Percentiles rank a stretch among this genome's conserved stretches.
Conservation (phyloP, 2,113 vertebrate genomes). For the Ptilonorhynchus violaceus region DNA sequence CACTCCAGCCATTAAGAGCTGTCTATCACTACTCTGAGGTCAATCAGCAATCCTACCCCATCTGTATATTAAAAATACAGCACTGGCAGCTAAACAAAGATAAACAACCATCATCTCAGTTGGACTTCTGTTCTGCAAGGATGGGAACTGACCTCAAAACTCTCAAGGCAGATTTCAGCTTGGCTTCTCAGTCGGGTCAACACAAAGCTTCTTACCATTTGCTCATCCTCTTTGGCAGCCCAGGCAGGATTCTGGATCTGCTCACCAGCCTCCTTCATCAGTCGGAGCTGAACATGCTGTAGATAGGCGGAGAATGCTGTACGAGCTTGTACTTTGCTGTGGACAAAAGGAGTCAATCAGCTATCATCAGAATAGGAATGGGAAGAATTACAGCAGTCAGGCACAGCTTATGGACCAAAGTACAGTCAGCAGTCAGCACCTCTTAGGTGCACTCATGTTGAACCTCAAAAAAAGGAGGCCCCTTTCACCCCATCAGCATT, state of each 20-base stretch:
- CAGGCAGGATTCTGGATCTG: slow-evolving; percentile 72
- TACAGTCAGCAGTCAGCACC: not conserved
- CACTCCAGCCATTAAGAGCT: not conserved
- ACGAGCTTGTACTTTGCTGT: slow-evolving; percentile 94
- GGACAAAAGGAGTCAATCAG: slow-evolving; percentile 5
- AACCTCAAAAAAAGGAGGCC: not conserved
- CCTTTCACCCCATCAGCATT: not conserved
- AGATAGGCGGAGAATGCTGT: slow-evolving; percentile 92
- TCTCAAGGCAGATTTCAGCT: not conserved
- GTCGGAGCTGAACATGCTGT: slow-evolving; percentile 86
- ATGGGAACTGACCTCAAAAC: not conserved
- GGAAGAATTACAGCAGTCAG: not conserved
- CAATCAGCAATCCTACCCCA: not conserved
- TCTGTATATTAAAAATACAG: not conserved
- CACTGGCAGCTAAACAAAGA: not conserved
- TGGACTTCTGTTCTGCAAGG: not conserved
- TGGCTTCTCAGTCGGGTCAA: not conserved
- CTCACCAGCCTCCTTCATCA: slow-evolving; percentile 79
- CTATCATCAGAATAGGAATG: not conserved
- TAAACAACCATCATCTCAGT: not conserved
- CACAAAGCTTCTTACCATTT: slow-evolving; percentile 84
- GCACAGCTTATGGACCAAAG: not conserved
- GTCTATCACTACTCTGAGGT: not conserved
- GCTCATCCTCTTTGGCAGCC: slow-evolving; percentile 86
- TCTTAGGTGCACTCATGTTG: not conserved